These are phyloP conservation scores for Trichonephila inaurata DNA, from an alignment of 1,140 invertebrate species.

Conservation along the genomic window DNA sequence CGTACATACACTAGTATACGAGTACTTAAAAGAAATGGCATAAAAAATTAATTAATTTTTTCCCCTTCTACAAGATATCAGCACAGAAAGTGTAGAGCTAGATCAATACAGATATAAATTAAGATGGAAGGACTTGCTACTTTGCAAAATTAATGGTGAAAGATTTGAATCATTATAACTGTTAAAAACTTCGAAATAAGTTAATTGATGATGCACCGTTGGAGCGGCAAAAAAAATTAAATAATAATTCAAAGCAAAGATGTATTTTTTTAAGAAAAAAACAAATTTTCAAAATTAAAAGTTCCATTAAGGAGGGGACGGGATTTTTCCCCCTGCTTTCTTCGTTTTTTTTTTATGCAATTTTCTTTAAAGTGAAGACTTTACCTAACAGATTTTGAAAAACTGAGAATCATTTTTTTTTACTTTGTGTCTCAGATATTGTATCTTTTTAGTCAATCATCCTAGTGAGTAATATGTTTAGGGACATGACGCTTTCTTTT, in stretches of 20 bases:
- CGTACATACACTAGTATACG: not conserved
- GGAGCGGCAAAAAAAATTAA: not conserved
- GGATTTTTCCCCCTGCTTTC: not conserved
- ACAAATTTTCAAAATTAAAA: not conserved
- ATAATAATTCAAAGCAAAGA: conserved; percentile 2
- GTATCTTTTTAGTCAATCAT: not conserved
- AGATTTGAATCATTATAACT: conserved; percentile 52
- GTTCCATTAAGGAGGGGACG: conserved; percentile 25
- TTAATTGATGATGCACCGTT: conserved; percentile 38
- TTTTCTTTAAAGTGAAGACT: not conserved
- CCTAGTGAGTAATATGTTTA: not conserved
- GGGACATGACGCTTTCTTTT: too few relatives aligned
- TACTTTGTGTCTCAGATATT: not conserved
- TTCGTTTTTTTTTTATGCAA: not conserved
- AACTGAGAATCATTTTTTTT: not conserved
- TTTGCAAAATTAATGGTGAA: conserved; percentile 44
- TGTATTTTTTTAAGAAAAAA: not conserved
- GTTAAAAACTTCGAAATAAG: conserved; percentile 49
- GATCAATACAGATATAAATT: conserved; percentile 49
- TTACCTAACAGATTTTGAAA: not conserved
- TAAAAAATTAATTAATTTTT: conserved; percentile 44
- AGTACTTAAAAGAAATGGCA: not conserved
- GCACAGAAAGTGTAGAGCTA: not conserved
- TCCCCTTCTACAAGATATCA: not conserved
- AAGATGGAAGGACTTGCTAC: conserved; percentile 16